Evolutionary conservation across 2,113 vertebrate genomes (phyloP).

Genomic region (Tinamus guttatus): DNA sequence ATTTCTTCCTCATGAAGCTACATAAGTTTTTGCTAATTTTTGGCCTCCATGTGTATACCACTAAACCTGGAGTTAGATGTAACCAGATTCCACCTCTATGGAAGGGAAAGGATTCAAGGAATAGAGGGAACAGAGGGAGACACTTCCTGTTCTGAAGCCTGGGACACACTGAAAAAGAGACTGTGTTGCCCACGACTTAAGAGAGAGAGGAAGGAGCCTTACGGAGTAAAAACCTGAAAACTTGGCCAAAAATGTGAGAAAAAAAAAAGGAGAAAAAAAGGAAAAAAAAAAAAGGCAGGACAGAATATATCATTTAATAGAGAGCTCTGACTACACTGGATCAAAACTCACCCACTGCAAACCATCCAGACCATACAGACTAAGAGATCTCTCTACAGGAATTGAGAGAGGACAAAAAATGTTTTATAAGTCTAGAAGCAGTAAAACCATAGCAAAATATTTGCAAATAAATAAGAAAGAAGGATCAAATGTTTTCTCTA

Average conservation of each 20-base stretch:
- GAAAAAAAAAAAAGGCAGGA: background rate
- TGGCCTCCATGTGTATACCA: background rate
- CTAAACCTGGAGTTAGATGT: background rate
- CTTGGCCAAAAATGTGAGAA: background rate
- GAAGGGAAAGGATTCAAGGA: background rate
- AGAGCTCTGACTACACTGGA: background rate
- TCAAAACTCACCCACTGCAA: background rate
- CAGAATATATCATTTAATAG: background rate
- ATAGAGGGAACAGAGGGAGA: background rate
- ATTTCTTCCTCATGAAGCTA: background rate
- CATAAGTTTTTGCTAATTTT: background rate
- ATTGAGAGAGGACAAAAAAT: background rate
- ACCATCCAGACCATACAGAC: rapidly evolving
- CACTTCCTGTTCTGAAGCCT: background rate
- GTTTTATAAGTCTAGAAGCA: background rate
- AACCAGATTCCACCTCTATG: background rate
- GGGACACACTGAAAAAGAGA: rapidly evolving
- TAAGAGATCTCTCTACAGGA: background rate
- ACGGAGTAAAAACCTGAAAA: background rate
- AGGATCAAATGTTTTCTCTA: slow-evolving; percentile 11
- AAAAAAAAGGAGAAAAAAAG: background rate
- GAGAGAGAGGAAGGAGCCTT: background rate
- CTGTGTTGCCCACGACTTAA: background rate
- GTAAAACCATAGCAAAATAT: background rate
- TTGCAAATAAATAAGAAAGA: background rate